A percentile compares a stretch with the other conserved stretches of the same genome.
These are phyloP conservation scores for Adrianichthys oophorus DNA, from an alignment of 2,797 vertebrate species.

Conservation along the genomic window DNA sequence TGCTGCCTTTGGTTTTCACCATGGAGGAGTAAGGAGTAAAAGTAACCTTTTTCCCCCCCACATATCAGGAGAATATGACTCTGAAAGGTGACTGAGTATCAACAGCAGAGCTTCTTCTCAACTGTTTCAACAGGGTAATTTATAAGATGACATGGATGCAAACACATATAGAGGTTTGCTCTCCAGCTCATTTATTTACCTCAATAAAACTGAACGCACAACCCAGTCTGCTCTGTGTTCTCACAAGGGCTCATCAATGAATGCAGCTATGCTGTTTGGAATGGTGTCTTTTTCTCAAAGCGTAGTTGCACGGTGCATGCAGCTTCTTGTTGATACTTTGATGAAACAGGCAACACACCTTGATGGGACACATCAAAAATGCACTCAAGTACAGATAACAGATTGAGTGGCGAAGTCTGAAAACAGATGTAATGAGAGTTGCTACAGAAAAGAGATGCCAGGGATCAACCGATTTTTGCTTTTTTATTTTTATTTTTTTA, in stretches of 20 bases:
- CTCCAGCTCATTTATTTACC: neutral
- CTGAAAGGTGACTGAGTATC: too few species aligned
- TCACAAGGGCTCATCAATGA: neutral
- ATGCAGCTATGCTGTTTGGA: too few species aligned
- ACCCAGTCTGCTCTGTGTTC: neutral
- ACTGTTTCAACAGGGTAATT: neutral
- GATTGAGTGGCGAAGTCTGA: neutral
- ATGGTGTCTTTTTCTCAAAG: too few species aligned
- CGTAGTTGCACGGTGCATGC: too few species aligned
- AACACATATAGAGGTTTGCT: neutral
- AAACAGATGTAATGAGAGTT: neutral
- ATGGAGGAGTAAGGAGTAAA: too few species aligned
- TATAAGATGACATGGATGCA: neutral
- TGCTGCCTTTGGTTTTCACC: too few species aligned
- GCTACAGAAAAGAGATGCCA: conserved; percentile 16
- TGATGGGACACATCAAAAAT: neutral
- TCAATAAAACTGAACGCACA: neutral
- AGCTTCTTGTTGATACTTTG: too few species aligned
- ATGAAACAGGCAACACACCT: neutral
- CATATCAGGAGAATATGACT: too few species aligned
- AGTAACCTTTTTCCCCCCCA: too few species aligned
- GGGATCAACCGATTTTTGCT: conserved; percentile 4
- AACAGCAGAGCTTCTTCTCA: too few species aligned
- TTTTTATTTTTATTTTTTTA: neutral
- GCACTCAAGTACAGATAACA: neutral